Percentiles rank a stretch among this genome's conserved stretches.
phyloP scores from a whole-genome alignment of 1,140 invertebrate species.

The Penaeus japonicus region DNA sequence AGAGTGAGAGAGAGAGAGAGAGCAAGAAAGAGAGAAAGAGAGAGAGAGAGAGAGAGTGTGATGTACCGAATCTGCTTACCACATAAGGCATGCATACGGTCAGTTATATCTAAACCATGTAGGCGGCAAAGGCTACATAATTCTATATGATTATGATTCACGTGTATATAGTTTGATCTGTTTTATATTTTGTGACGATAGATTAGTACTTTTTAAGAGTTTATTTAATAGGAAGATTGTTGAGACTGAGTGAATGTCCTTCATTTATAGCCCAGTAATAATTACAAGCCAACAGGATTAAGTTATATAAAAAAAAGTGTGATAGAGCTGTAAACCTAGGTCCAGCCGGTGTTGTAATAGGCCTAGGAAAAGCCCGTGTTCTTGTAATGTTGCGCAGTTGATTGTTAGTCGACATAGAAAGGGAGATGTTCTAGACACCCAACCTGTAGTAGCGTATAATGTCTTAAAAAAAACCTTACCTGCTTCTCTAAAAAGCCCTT shows the following conservation, averaged over 20 bases:
- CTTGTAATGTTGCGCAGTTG: not conserved
- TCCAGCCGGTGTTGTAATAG: too few relatives aligned
- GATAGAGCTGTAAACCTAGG: too few relatives aligned
- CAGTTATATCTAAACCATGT: too few relatives aligned
- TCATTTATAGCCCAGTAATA: too few relatives aligned
- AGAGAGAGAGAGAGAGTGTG: not conserved
- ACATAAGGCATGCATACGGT: too few relatives aligned
- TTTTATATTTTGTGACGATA: slow-evolving; percentile 8
- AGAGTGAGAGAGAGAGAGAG: not conserved
- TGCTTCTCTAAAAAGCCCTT: not conserved
- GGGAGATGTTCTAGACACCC: not conserved
- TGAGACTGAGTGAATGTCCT: not conserved
- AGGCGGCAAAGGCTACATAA: not conserved
- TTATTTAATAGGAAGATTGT: slow-evolving; percentile 7
- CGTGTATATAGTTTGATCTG: slow-evolving; percentile 14
- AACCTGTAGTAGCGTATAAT: not conserved
- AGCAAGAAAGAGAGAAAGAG: not conserved
- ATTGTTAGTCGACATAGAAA: not conserved
- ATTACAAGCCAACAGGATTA: too few relatives aligned
- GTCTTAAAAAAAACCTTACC: not conserved
- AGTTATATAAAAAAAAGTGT: too few relatives aligned
- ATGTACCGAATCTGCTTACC: not conserved
- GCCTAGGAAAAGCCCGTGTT: not conserved
- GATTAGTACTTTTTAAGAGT: slow-evolving; percentile 7
- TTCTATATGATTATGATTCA: not conserved